A percentile compares a stretch with the other conserved stretches of the same genome.
phyloP scores from a whole-genome alignment of 2,797 vertebrate species.

The Phalanger gymnotis region DNA sequence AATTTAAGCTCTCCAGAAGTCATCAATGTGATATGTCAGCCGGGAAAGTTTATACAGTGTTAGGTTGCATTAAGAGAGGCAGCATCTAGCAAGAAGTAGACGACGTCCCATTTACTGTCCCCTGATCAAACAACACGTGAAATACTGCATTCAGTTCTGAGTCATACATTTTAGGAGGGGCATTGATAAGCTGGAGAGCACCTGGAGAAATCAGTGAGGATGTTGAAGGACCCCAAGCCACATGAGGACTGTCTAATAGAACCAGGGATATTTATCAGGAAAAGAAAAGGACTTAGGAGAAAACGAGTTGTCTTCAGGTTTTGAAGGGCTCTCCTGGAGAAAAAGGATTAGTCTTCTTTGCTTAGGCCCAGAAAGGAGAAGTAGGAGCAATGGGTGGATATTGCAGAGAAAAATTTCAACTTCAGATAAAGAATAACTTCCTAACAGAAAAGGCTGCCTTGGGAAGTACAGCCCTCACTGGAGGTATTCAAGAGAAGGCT shows the following conservation, averaged over 20 bases:
- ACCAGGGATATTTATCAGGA: not conserved
- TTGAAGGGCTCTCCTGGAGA: not conserved
- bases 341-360: not conserved
- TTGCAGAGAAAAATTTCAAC: not conserved
- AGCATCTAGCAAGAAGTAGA: not conserved
- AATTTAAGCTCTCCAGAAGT: not conserved
- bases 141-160: not conserved
- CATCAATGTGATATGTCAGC: not conserved
- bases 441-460: not conserved
- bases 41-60: not conserved
- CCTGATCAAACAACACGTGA: not conserved
- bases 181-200: not conserved
- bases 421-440: not conserved
- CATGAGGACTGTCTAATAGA: not conserved
- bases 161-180: not conserved
- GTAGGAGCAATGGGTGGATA: not conserved
- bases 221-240: not conserved
- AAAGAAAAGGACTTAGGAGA: not conserved
- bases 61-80: not conserved
- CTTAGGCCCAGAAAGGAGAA: not conserved
- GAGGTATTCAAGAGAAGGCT: not conserved
- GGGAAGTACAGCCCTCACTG: not conserved
- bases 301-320: not conserved
- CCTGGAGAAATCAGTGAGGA: not conserved
- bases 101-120: not conserved